These are phyloP conservation scores for Pteronura brasiliensis DNA, from an alignment of 2,113 vertebrate species.

Conservation along the genomic window DNA sequence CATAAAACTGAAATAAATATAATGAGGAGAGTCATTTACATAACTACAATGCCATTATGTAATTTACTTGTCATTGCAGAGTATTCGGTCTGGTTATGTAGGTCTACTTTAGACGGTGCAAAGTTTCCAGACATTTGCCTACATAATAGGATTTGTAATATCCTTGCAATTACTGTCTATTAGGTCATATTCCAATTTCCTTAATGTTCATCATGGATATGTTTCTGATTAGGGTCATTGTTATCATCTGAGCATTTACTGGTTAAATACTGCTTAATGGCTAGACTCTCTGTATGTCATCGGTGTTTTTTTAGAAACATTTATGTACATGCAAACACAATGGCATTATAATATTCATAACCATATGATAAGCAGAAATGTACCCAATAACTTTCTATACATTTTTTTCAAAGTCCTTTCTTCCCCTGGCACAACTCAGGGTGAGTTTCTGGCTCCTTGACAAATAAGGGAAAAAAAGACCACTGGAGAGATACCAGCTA, in stretches of 20 bases:
- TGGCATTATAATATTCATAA: slow-evolving; percentile 15
- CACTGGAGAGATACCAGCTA: not conserved
- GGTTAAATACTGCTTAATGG: not conserved
- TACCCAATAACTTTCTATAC: slow-evolving; percentile 41
- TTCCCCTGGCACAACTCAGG: slow-evolving; percentile 31
- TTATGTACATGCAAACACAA: not conserved
- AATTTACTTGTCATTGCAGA: slow-evolving; percentile 13
- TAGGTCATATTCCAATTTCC: slow-evolving; percentile 32
- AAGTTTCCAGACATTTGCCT: slow-evolving; percentile 42
- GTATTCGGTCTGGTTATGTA: not conserved
- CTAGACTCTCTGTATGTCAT: not conserved
- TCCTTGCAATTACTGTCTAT: slow-evolving; percentile 38
- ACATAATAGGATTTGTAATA: slow-evolving; percentile 39
- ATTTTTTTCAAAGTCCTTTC: not conserved
- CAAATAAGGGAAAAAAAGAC: not conserved
- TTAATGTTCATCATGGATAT: not conserved
- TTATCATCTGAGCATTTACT: not conserved
- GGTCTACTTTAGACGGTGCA: not conserved
- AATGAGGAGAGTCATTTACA: not conserved
- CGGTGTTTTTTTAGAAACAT: not conserved
- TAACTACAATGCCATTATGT: slow-evolving; percentile 36
- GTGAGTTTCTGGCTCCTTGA: not conserved
- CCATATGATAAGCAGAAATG: slow-evolving; percentile 5
- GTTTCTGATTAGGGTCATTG: not conserved
- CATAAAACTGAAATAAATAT: slow-evolving; percentile 14